Evolutionary conservation across 2,888 invertebrate species (phyloP).

Genomic region (Eilema caniola): DNA sequence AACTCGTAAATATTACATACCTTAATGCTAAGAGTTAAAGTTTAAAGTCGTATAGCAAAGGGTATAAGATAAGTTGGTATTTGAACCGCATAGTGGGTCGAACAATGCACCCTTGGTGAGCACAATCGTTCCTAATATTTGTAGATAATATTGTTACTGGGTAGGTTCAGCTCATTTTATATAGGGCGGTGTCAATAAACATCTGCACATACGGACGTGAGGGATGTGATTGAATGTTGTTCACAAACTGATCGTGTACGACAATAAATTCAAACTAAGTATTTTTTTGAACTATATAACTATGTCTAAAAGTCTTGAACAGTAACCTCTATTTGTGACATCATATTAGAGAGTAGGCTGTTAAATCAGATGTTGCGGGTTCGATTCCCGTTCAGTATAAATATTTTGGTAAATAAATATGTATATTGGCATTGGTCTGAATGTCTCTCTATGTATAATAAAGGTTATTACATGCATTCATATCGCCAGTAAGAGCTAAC

Average conservation of each 20-base stretch:
- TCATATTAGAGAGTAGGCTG: no score
- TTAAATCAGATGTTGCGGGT: no score
- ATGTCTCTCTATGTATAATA: no score
- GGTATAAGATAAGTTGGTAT: constrained; percentile 27
- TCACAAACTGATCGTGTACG: constrained; percentile 18
- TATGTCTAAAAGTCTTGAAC: not conserved
- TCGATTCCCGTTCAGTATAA: no score
- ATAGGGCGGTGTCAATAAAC: constrained; percentile 63
- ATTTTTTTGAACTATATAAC: not conserved
- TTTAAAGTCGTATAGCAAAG: constrained; percentile 10
- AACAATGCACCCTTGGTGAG: constrained; percentile 70
- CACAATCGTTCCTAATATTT: constrained; percentile 78
- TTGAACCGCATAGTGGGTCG: constrained; percentile 60
- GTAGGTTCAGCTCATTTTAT: constrained; percentile 58
- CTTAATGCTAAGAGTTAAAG: fast-evolving
- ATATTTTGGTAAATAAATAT: no score
- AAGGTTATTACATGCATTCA: no score
- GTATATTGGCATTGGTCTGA: no score
- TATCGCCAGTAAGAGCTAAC: no score
- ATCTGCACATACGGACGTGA: constrained; percentile 47
- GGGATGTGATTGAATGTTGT: constrained; percentile 33
- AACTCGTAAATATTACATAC: not conserved
- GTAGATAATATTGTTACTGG: constrained; percentile 82
- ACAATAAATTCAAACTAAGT: not conserved
- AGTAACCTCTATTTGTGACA: no score